Conservation (phyloP, 2,797 vertebrate genomes). For the Chromobotia macracanthus region DNA sequence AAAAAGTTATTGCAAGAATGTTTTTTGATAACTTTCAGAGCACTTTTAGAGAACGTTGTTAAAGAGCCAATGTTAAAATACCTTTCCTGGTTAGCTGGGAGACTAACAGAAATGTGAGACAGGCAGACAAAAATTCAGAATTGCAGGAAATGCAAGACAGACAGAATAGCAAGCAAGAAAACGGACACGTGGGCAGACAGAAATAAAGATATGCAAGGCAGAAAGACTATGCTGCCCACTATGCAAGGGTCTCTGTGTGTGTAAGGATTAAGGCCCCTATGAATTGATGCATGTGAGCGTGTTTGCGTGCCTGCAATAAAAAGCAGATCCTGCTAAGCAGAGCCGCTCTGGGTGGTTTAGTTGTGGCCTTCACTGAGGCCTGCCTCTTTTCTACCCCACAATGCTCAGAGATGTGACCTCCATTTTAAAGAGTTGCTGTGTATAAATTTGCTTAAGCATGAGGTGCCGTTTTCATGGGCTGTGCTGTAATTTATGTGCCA, state of each 20-base stretch:
- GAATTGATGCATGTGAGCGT: conserved; percentile 40
- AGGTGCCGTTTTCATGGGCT: conserved; percentile 68
- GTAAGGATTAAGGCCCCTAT: conserved; percentile 52
- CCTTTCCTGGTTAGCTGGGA: no score
- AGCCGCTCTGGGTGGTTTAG: conserved; percentile 39
- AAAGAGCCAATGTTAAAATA: no score
- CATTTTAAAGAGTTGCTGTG: conserved; percentile 70
- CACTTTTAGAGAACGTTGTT: no score
- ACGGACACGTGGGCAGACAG: background rate
- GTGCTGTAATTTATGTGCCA: conserved; percentile 59
- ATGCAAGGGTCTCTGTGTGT: conserved; percentile 35
- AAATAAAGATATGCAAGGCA: background rate
- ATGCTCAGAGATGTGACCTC: conserved; percentile 65
- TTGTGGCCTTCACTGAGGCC: conserved; percentile 33
- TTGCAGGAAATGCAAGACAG: no score
- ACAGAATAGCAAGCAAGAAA: no score
- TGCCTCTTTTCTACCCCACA: conserved; percentile 37
- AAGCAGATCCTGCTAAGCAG: conserved; percentile 16
- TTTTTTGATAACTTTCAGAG: no score
- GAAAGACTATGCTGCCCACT: conserved; percentile 5
- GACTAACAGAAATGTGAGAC: no score
- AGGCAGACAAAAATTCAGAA: no score
- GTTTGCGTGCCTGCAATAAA: conserved; percentile 36
- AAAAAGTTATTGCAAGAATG: no score
- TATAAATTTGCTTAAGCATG: conserved; percentile 74